Conservation (phyloP, 2,797 vertebrate species). For the Rhinichthys osculus region DNA sequence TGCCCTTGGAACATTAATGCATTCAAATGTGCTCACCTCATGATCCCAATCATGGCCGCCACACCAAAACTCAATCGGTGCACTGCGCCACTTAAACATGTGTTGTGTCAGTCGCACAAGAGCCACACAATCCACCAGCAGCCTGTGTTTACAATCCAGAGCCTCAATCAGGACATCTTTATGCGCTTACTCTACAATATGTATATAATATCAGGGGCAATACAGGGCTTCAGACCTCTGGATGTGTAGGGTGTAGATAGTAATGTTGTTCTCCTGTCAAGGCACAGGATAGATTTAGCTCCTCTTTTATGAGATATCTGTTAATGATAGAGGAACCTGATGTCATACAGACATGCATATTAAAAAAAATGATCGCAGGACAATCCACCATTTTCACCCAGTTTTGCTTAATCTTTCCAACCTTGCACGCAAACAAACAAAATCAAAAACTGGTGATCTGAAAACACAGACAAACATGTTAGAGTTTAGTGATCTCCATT, state of each 20-base stretch:
- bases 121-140: slow-evolving; percentile 12
- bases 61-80: slow-evolving; percentile 6
- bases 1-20: neutral
- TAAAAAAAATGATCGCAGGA: neutral
- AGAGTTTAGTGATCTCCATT: neutral
- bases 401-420: neutral
- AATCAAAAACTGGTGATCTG: neutral
- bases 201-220: neutral
- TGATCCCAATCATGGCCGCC: neutral
- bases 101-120: slow-evolving; percentile 1
- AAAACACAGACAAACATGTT: neutral
- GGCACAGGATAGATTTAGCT: neutral
- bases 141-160: slow-evolving; percentile 25
- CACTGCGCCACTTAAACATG: neutral
- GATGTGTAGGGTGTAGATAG: neutral
- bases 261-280: slow-evolving; percentile 3
- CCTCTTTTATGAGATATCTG: neutral
- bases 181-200: neutral
- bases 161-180: slow-evolving; percentile 22
- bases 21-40: neutral
- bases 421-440: neutral
- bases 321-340: neutral
- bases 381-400: neutral
- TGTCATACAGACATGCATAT: neutral
- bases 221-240: neutral